These are phyloP conservation scores for Oreochromis tanganicae DNA, from an alignment of 2,113 vertebrate species.

Conservation along the genomic window DNA sequence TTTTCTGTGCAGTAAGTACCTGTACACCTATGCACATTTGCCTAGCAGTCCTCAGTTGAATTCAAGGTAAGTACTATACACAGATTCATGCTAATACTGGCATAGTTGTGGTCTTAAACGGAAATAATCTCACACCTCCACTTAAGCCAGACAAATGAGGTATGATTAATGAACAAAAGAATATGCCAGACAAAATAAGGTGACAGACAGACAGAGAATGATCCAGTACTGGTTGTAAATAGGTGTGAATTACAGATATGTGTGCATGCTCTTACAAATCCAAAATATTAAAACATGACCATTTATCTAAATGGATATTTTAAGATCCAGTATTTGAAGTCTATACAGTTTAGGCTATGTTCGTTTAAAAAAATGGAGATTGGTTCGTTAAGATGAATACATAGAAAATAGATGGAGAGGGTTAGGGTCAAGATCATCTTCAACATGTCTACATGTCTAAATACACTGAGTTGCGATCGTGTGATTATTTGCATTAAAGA, in stretches of 20 bases:
- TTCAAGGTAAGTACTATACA: neutral
- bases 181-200: conserved; percentile 1
- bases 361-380: neutral
- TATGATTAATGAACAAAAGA: conserved; percentile 43
- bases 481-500: neutral
- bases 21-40: neutral
- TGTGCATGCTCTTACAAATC: neutral
- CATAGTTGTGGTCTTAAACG: conserved; percentile 15
- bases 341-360: neutral
- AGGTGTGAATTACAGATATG: neutral
- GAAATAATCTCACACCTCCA: conserved; percentile 44
- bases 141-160: conserved; percentile 41
- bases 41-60: neutral
- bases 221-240: neutral
- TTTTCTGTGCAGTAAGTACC: neutral
- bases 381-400: neutral
- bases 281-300: neutral
- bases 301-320: neutral
- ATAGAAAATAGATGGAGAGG: neutral
- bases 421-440: neutral
- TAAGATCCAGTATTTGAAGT: neutral
- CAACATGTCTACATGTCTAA: neutral
- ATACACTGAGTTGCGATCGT: neutral
- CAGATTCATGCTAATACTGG: neutral
- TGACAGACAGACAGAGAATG: neutral